Evolutionary conservation across 2,888 invertebrate species (phyloP).

Genomic region (Synanthedon myopaeformis): DNA sequence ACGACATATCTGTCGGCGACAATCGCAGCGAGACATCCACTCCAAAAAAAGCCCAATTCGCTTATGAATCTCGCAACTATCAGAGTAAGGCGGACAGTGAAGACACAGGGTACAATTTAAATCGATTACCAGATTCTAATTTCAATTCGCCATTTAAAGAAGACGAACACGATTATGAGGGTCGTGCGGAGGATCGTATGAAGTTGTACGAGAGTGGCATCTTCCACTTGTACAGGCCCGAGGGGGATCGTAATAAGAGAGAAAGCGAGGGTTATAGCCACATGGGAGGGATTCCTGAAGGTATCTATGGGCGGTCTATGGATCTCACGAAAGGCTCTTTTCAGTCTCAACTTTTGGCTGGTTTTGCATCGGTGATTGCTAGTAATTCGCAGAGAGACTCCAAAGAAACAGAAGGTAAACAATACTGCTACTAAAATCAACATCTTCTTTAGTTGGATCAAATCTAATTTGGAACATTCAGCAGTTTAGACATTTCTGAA

Average conservation of each 20-base stretch:
- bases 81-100: conserved; percentile 20
- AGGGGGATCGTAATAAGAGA: conserved; percentile 39
- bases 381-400: conserved; percentile 46
- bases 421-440: too few species aligned
- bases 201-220: conserved; percentile 52
- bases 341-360: conserved; percentile 54
- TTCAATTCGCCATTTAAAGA: conserved; percentile 54
- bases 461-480: too few species aligned
- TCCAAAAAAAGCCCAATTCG: conserved; percentile 25
- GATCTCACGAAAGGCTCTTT: conserved; percentile 54
- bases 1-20: conserved; percentile 59
- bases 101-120: conserved; percentile 31
- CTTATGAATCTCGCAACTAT: conserved; percentile 20
- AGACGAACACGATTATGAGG: conserved; percentile 45
- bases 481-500: too few species aligned
- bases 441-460: too few species aligned
- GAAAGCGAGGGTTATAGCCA: conserved; percentile 34
- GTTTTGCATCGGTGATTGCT: conserved; percentile 57
- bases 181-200: conserved; percentile 35
- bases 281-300: conserved; percentile 38
- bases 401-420: conserved; percentile 43
- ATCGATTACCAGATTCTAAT: conserved; percentile 34
- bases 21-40: conserved; percentile 55
- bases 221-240: conserved; percentile 51
- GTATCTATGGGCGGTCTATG: conserved; percentile 55